Evolutionary conservation across 1,140 invertebrate species (phyloP).

Genomic region (Drosophila burlai): DNA sequence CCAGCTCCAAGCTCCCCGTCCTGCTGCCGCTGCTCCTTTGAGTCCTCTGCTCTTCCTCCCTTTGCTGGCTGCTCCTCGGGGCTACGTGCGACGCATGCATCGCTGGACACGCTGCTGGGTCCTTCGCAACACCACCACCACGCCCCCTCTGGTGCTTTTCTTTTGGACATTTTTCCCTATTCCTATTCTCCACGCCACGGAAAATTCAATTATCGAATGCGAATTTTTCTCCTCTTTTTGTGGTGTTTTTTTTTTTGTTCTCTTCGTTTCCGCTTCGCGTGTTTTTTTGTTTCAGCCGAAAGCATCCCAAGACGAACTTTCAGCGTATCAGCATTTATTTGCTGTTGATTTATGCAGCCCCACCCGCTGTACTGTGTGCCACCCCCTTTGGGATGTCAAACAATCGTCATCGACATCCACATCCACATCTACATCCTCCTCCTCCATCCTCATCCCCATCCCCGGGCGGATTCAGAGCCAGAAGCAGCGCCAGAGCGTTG

Average conservation of each 20-base stretch:
- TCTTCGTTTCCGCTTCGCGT: slow-evolving; percentile 78
- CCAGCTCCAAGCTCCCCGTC: background rate
- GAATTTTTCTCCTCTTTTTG: slow-evolving; percentile 77
- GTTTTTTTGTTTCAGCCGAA: slow-evolving; percentile 79
- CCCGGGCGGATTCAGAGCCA: background rate
- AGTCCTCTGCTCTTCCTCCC: slow-evolving; percentile 11
- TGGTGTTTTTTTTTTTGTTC: slow-evolving; percentile 52
- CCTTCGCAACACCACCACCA: slow-evolving; percentile 7
- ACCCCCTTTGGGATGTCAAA: slow-evolving; percentile 37
- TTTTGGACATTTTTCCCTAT: slow-evolving; percentile 44
- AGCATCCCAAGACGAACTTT: slow-evolving; percentile 76
- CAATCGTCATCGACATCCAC: slow-evolving; percentile 43
- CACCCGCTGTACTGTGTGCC: background rate
- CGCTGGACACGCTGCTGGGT: slow-evolving; percentile 75
- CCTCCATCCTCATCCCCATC: slow-evolving; percentile 1
- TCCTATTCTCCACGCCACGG: slow-evolving; percentile 60
- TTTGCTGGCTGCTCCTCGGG: slow-evolving; percentile 60
- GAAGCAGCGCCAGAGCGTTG: slow-evolving; percentile 22
- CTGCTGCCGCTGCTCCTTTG: slow-evolving; percentile 17
- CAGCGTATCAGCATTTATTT: slow-evolving; percentile 85
- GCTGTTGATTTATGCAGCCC: slow-evolving; percentile 81
- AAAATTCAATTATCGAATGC: slow-evolving; percentile 85
- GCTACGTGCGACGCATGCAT: slow-evolving; percentile 81
- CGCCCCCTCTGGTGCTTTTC: slow-evolving; percentile 17
- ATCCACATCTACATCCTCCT: slow-evolving; percentile 19